Conservation (phyloP, 1,140 invertebrate species). For the Rhopalosiphum maidis region DNA sequence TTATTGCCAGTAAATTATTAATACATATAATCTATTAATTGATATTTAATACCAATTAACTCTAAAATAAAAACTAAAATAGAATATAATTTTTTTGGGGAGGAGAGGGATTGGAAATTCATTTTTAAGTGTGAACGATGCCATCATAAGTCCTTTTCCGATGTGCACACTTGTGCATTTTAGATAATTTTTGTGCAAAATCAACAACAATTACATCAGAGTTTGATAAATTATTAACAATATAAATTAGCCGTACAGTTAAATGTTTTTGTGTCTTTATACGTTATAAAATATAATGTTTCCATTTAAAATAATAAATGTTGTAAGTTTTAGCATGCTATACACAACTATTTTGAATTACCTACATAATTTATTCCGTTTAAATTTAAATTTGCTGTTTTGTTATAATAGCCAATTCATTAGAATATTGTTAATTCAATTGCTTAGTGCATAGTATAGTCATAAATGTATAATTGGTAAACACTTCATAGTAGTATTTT, state of each 20-base stretch:
- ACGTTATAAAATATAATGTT: neutral
- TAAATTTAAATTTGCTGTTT: neutral
- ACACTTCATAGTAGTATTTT: neutral
- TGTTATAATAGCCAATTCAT: neutral
- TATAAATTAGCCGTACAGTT: neutral
- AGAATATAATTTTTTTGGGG: too few species aligned
- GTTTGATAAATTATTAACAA: neutral
- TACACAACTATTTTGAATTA: neutral
- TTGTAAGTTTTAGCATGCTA: neutral
- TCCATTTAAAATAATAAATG: neutral
- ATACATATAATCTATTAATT: too few species aligned
- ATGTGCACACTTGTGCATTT: neutral
- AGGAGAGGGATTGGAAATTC: too few species aligned
- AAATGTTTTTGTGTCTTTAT: neutral
- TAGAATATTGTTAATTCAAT: neutral
- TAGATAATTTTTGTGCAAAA: neutral
- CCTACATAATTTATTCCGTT: neutral
- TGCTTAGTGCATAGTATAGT: neutral
- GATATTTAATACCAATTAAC: too few species aligned
- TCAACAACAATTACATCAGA: neutral
- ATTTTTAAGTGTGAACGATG: neutral
- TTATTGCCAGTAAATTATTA: too few species aligned
- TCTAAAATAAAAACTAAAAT: too few species aligned
- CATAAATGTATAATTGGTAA: neutral
- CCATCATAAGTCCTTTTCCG: neutral